Conservation (phyloP, 2,888 invertebrate species). For the Aleiodes leptofemur region DNA sequence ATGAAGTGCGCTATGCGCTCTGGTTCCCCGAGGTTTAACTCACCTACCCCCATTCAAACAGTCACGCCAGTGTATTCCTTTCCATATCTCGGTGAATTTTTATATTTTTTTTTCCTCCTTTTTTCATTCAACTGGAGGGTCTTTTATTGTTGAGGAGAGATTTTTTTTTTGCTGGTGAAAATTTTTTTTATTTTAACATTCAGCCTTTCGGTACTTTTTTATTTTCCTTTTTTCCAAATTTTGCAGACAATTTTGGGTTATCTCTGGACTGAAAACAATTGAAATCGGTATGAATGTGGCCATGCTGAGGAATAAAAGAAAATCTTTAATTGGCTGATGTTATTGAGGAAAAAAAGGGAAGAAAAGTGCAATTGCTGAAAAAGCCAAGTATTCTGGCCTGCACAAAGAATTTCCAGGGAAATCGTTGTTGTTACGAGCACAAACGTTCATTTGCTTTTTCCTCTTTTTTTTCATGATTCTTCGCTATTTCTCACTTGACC, state of each 20-base stretch:
- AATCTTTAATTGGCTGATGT: no score
- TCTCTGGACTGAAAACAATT: no score
- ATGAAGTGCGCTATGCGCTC: conserved; percentile 24
- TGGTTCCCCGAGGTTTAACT: conserved; percentile 35
- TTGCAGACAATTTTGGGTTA: neutral
- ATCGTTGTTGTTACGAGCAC: neutral
- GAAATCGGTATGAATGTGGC: no score
- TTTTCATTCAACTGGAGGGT: conserved; percentile 8
- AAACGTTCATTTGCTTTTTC: neutral
- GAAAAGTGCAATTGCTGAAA: no score
- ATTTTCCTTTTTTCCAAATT: neutral
- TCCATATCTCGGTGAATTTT: conserved; percentile 19
- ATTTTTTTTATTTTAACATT: neutral
- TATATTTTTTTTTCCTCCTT: neutral
- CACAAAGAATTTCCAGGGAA: neutral
- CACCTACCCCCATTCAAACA: conserved; percentile 34
- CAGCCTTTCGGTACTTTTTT: neutral
- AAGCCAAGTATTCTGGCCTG: no score
- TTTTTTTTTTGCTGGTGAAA: neutral
- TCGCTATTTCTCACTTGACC: conserved; percentile 41
- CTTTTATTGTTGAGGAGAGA: conserved; percentile 5
- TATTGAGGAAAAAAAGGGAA: no score
- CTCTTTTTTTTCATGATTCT: conserved; percentile 13
- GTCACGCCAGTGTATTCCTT: conserved; percentile 28
- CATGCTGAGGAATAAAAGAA: no score